Evolutionary conservation across 2,113 vertebrate species (phyloP).

Genomic region (Tachycineta bicolor): DNA sequence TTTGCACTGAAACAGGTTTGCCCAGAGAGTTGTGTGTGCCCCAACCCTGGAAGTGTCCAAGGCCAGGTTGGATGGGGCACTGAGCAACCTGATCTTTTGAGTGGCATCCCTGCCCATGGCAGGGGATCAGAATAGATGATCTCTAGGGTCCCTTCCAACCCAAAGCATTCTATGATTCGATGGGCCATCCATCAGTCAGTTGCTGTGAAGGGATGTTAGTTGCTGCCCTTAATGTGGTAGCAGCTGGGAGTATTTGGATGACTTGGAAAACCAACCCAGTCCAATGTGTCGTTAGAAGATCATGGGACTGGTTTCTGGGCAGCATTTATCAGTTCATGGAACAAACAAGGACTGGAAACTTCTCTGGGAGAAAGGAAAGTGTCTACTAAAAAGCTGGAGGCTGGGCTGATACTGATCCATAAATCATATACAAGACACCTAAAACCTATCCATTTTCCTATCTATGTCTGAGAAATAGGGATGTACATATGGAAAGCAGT

Average conservation of each 20-base stretch:
- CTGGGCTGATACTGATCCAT: neutral
- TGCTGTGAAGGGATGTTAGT: fast-evolving
- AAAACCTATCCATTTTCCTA: neutral
- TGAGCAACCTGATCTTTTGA: neutral
- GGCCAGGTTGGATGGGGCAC: too few species aligned
- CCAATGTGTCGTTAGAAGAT: neutral
- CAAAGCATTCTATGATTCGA: neutral
- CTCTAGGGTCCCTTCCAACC: neutral
- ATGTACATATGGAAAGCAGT: neutral
- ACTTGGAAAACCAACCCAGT: neutral
- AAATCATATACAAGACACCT: neutral
- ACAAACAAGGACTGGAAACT: neutral
- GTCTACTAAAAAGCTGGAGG: neutral
- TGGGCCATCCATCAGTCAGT: neutral
- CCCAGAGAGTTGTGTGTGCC: neutral
- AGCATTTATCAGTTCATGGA: neutral
- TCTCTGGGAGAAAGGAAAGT: neutral
- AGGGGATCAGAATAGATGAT: neutral
- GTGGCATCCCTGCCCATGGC: neutral
- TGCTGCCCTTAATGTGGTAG: neutral
- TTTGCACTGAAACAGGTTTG: neutral
- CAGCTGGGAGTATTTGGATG: neutral
- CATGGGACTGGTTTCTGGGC: neutral
- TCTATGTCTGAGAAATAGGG: neutral
- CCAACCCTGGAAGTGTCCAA: neutral